Percentiles rank a stretch among this genome's conserved stretches.
Conservation (phyloP, 2,113 vertebrate genomes). For the Meriones unguiculatus region DNA sequence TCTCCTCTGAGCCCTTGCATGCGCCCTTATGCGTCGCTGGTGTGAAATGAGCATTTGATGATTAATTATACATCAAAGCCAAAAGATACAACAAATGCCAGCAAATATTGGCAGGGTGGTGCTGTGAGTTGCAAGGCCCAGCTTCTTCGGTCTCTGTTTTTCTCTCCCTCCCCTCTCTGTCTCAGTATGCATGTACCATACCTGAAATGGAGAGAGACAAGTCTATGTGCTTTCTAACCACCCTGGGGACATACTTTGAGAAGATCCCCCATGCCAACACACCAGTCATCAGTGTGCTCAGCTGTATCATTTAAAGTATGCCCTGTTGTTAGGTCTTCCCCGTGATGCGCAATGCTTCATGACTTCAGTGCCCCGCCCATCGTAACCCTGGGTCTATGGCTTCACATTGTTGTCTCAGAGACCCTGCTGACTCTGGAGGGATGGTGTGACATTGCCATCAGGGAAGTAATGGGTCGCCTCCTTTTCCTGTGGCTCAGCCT, state of each 20-base stretch:
- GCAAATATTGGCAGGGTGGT: not conserved
- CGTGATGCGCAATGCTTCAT: not conserved
- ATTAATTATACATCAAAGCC: not conserved
- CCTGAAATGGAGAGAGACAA: not conserved
- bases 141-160: too few relatives aligned
- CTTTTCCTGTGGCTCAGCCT: not conserved
- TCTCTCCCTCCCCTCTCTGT: not conserved
- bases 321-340: not conserved
- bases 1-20: not conserved
- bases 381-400: not conserved
- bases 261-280: too few relatives aligned
- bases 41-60: conserved; percentile 6
- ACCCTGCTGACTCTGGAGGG: not conserved
- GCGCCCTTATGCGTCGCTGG: not conserved
- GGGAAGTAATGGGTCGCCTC: not conserved
- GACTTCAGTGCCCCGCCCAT: not conserved
- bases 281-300: not conserved
- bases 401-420: not conserved
- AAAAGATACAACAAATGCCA: not conserved
- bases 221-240: not conserved
- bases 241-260: not conserved
- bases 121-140: not conserved
- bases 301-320: not conserved
- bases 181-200: not conserved
- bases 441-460: not conserved